A percentile compares a stretch with the other conserved stretches of the same genome.
Evolutionary conservation across 2,797 vertebrate species (phyloP).

Genomic region (Lophotriccus pileatus): DNA sequence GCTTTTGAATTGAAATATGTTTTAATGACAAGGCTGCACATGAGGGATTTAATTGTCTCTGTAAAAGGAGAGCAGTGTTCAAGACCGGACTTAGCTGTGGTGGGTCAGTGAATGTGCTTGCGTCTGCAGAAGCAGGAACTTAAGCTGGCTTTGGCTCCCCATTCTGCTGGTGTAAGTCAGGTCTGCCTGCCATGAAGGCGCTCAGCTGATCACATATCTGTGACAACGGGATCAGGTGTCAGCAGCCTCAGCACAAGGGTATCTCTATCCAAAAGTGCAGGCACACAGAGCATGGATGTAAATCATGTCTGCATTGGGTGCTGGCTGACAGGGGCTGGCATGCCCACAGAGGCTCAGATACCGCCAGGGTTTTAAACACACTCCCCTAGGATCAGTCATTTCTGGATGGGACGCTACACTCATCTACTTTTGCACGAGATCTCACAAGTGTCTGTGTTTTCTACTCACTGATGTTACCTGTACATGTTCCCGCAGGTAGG

Average conservation of each 20-base stretch:
- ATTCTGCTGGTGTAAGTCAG: not conserved
- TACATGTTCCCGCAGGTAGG: accelerated
- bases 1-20: constrained; percentile 57
- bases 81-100: not conserved
- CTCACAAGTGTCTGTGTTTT: not conserved
- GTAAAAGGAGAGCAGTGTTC: not conserved
- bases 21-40: constrained; percentile 44
- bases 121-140: not conserved
- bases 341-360: accelerated
- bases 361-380: accelerated
- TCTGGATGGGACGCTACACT: accelerated
- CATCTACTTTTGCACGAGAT: not conserved
- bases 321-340: not conserved
- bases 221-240: accelerated
- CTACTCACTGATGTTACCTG: accelerated
- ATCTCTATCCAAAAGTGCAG: not conserved
- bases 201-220: not conserved
- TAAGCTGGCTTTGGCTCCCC: not conserved
- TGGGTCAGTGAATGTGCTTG: not conserved
- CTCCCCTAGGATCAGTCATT: not conserved
- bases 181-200: accelerated
- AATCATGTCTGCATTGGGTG: accelerated
- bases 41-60: constrained; percentile 18
- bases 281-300: accelerated
- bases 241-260: not conserved